Evolutionary conservation across 2,797 vertebrate genomes (phyloP).

Genomic region (Centroberyx gerrardi): DNA sequence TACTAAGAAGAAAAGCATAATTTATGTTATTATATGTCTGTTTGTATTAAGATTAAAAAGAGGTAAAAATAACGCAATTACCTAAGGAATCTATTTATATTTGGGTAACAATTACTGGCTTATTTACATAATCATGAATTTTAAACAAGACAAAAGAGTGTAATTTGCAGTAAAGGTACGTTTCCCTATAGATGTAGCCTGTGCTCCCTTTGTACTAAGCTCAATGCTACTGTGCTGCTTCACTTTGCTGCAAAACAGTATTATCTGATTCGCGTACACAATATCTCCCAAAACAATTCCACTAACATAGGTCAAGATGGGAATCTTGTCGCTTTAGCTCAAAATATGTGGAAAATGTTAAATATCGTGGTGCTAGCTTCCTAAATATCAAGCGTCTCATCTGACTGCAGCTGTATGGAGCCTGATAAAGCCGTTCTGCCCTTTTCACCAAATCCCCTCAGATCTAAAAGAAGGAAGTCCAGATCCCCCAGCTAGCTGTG

Average conservation of each 20-base stretch:
- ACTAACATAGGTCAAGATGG: neutral
- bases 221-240: neutral
- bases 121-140: slow-evolving; percentile 9
- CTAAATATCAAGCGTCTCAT: slow-evolving; percentile 68
- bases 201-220: too few species aligned
- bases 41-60: neutral
- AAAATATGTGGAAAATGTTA: slow-evolving; percentile 32
- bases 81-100: neutral
- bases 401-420: slow-evolving; percentile 50
- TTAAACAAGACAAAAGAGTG: slow-evolving; percentile 19
- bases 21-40: too few species aligned
- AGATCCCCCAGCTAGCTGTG: slow-evolving; percentile 23
- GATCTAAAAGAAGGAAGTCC: slow-evolving; percentile 21
- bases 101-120: neutral
- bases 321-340: neutral
- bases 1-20: neutral
- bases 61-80: neutral
- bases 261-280: neutral
- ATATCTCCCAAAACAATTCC: neutral
- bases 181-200: neutral
- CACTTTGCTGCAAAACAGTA: neutral
- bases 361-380: slow-evolving; percentile 34
- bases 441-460: slow-evolving; percentile 61
- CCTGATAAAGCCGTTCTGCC: slow-evolving; percentile 56
- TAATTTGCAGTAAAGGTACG: neutral